Conservation (phyloP, 2,113 vertebrate species). For the Neolamprologus sp. region DNA sequence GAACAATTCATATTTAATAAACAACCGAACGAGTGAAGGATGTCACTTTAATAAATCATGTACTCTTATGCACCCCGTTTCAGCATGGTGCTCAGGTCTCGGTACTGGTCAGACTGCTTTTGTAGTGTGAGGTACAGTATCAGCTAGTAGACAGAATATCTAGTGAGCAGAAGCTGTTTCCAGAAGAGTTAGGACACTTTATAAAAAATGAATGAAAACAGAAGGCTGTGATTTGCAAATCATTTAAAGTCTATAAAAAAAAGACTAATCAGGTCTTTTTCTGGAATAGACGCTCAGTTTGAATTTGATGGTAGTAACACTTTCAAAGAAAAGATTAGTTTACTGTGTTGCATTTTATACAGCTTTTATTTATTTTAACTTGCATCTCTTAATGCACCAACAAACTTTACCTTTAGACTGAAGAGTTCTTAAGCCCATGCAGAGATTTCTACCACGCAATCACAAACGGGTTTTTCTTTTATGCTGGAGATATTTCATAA, state of each 20-base stretch:
- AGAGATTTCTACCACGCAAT: background rate
- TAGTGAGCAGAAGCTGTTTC: background rate
- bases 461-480: background rate
- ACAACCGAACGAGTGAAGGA: slow-evolving; percentile 39
- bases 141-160: background rate
- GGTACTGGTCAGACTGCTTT: background rate
- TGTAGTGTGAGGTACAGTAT: background rate
- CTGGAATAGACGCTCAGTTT: background rate
- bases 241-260: background rate
- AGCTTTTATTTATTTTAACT: background rate
- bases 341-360: background rate
- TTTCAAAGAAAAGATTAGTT: background rate
- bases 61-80: background rate
- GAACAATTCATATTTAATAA: slow-evolving; percentile 64
- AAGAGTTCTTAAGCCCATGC: background rate
- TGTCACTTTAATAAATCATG: slow-evolving; percentile 60
- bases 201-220: background rate
- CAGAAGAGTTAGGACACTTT: background rate
- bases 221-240: background rate
- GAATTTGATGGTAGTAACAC: background rate
- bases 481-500: background rate
- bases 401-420: background rate
- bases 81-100: background rate
- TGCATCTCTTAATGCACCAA: background rate
- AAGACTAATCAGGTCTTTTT: background rate